Base-by-base conservation (phyloP, 2,888 invertebrate genomes). In the Scaptomyza cyrtandrae region DNA sequence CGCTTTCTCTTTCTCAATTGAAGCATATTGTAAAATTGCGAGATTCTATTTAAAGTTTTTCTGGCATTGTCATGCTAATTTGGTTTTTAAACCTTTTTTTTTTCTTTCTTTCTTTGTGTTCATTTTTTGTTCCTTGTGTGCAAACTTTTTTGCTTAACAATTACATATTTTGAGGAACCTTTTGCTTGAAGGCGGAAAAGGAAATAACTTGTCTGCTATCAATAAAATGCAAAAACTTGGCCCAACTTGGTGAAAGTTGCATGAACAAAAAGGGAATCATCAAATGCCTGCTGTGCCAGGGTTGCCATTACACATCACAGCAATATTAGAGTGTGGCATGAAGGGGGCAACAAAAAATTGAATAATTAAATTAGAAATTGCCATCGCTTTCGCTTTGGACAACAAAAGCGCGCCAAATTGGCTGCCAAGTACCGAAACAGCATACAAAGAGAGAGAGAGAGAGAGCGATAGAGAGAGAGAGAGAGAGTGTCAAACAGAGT, bases 291-390 rank as follows among this genome's bases (percentile, higher is more conserved):
- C 57, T 56, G 64, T 14, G 77, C 14, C 59, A 45, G 50, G 50
- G 56, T 50, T 77, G 60, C 53, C 73, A 76, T 72, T 71, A 61
- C 53, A n/a, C 54, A 54, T 61, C 60, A 48, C 49, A 54, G 58
- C 54, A 37, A 41, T 35, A 48, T 39, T 52, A 14, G 14, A n/a
- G 4, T 19, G 48, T 13, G 6, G 16, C 7, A 4, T 10, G 31
- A 6, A 13, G 13, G 45, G 43, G 58, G 52, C 39, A 50, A 16
- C 45, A 53, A 79, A 77, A 85, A 88, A 86, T 79, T 76, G 87
- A 85, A 87, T 88, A 88, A 87, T 88, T 87, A 77, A 88, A 87
- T 87, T 88, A 86, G 87, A 84, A 86, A 82, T 83, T 83, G 80
- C 86, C 80, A 77, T 75, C 79, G 81, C 86, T 76, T 77, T 81